phyloP scores from a whole-genome alignment of 2,797 vertebrate genomes.

The Fratercula arctica region DNA sequence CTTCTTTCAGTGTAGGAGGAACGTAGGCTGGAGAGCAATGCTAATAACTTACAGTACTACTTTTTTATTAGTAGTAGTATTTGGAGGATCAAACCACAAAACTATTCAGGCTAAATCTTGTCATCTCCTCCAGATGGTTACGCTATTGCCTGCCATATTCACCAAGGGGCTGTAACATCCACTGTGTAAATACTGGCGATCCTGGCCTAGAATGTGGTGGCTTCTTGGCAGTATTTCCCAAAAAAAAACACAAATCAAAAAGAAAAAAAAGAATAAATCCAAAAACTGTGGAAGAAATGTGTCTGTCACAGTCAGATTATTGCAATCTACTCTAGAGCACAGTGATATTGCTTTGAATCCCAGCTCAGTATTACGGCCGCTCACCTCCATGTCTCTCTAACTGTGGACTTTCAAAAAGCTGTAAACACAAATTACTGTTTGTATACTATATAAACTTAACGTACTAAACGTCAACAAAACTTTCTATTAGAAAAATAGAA shows the following conservation, averaged over 20 bases:
- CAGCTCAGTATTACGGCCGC: not conserved
- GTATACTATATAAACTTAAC: not conserved
- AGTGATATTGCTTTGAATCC: not conserved
- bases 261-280: not conserved
- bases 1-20: not conserved
- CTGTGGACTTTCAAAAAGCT: not conserved
- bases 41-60: not conserved
- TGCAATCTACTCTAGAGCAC: not conserved
- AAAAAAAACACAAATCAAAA: not conserved
- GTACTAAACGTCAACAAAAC: not conserved
- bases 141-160: not conserved
- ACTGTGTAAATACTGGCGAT: not conserved
- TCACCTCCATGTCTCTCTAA: not conserved
- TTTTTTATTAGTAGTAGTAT: not conserved
- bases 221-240: not conserved
- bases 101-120: not conserved
- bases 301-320: not conserved
- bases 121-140: not conserved
- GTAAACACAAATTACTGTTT: not conserved
- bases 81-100: not conserved
- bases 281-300: not conserved
- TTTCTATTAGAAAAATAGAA: not conserved
- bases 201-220: not conserved
- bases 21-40: not conserved
- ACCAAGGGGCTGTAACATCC: not conserved